phyloP scores from a whole-genome alignment of 1,140 invertebrate genomes.

The Zaprionus inermis region DNA sequence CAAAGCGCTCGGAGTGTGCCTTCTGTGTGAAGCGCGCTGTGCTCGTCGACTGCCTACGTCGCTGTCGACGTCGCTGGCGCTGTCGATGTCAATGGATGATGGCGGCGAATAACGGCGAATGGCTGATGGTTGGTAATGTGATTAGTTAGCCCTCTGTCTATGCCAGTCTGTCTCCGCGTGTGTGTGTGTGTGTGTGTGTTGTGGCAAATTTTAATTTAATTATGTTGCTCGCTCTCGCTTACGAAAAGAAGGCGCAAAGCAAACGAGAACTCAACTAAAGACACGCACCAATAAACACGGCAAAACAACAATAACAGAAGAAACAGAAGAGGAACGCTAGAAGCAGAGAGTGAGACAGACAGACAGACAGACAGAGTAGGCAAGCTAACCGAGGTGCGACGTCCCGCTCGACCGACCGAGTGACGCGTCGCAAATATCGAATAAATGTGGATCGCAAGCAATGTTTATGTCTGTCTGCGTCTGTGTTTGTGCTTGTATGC shows the following conservation, averaged over 20 bases:
- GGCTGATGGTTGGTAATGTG: slow-evolving; percentile 72
- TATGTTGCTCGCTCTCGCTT: slow-evolving; percentile 57
- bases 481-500: slow-evolving; percentile 8
- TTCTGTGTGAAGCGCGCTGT: slow-evolving; percentile 32
- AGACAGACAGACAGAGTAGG: background rate
- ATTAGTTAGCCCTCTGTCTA: slow-evolving; percentile 71
- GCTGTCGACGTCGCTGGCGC: slow-evolving; percentile 43
- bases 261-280: slow-evolving; percentile 57
- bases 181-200: slow-evolving; percentile 23
- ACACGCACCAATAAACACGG: slow-evolving; percentile 78
- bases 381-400: slow-evolving; percentile 18
- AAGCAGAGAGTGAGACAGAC: slow-evolving; percentile 22
- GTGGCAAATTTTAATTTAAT: slow-evolving; percentile 79
- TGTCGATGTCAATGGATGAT: slow-evolving; percentile 31
- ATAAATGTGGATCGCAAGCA: slow-evolving; percentile 26
- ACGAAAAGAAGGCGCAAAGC: slow-evolving; percentile 67
- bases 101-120: slow-evolving; percentile 30
- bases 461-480: background rate
- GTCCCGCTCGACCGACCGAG: slow-evolving; percentile 21
- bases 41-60: slow-evolving; percentile 53
- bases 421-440: slow-evolving; percentile 21
- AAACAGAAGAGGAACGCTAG: slow-evolving; percentile 2
- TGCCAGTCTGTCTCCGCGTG: slow-evolving; percentile 27
- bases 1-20: slow-evolving; percentile 52
- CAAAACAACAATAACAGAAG: slow-evolving; percentile 65